These are phyloP conservation scores for Gambelia wislizenii DNA, from an alignment of 2,797 vertebrate genomes.

Conservation along the genomic window DNA sequence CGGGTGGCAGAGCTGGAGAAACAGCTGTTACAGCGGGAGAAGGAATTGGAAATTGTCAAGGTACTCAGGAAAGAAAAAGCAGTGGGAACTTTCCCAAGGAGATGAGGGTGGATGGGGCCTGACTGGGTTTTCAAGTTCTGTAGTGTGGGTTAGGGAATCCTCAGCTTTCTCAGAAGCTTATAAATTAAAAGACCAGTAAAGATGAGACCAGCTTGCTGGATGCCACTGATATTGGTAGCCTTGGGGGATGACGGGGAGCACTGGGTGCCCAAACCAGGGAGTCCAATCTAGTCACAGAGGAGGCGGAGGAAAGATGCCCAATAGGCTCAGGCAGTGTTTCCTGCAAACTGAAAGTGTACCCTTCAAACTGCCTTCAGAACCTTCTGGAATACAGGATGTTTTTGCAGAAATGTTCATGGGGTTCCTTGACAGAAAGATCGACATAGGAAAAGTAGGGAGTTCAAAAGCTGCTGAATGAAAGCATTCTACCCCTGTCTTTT, in stretches of 20 bases:
- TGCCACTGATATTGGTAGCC: neutral
- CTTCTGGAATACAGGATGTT: neutral
- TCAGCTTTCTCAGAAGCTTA: neutral
- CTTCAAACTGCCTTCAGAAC: neutral
- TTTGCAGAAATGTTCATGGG: neutral
- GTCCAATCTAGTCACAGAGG: neutral
- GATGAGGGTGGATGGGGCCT: too few species aligned
- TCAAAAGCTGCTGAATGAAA: neutral
- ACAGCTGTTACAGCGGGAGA: conserved; percentile 92
- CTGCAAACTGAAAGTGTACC: neutral
- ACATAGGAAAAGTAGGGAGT: neutral
- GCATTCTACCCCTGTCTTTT: neutral
- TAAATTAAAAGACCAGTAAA: neutral
- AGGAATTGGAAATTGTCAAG: conserved; percentile 90
- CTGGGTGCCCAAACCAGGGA: neutral
- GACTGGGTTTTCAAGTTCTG: neutral
- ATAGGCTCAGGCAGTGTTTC: neutral
- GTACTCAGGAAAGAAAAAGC: conserved; percentile 72
- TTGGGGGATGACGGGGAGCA: neutral
- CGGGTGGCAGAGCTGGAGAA: conserved; percentile 96
- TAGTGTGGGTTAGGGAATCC: neutral
- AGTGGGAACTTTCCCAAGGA: neutral
- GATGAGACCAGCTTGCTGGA: neutral
- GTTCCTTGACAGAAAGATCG: neutral
- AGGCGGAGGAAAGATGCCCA: neutral